These are phyloP conservation scores for Mesorhabditis spiculigera DNA, from an alignment of 2,888 invertebrate species.

Conservation along the genomic window DNA sequence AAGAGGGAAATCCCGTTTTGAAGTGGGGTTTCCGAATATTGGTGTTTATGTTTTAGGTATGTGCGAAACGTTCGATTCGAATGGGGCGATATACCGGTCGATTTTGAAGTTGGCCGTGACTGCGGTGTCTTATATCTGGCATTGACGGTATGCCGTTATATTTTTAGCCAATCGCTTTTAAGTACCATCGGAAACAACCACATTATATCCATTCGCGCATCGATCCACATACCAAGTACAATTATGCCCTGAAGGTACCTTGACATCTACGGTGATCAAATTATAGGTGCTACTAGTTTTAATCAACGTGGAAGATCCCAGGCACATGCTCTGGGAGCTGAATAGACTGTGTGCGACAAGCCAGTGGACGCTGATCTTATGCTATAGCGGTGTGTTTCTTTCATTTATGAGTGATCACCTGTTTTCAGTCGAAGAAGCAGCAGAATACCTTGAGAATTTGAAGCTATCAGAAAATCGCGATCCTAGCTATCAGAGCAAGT, in stretches of 20 bases:
- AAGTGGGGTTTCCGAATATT: conserved; percentile 17
- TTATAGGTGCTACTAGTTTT: conserved; percentile 45
- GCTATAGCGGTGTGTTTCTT: conserved; percentile 26
- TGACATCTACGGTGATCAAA: neutral
- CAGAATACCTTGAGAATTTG: conserved; percentile 55
- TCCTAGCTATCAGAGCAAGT: conserved; percentile 16
- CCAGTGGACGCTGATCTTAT: conserved; percentile 51
- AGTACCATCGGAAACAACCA: conserved; percentile 53
- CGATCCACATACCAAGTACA: conserved; percentile 33
- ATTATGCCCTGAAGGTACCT: conserved; percentile 30
- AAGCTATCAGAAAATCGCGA: conserved; percentile 45
- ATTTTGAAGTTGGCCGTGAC: conserved; percentile 49
- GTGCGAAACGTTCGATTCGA: conserved; percentile 55
- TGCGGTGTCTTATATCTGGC: conserved; percentile 51
- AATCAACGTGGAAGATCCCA: conserved; percentile 50
- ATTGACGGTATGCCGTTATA: conserved; percentile 28
- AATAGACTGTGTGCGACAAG: conserved; percentile 50
- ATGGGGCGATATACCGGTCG: conserved; percentile 45
- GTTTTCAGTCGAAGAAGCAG: conserved; percentile 52
- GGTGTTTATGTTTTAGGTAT: conserved; percentile 19
- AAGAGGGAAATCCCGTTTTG: conserved; percentile 56
- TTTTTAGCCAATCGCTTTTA: conserved; percentile 14
- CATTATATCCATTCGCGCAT: conserved; percentile 52
- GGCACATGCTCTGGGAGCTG: conserved; percentile 49
- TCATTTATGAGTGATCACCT: neutral